Percentiles rank a stretch among this genome's conserved stretches.
phyloP scores from a whole-genome alignment of 2,113 vertebrate species.

The Callopanchax toddi region DNA sequence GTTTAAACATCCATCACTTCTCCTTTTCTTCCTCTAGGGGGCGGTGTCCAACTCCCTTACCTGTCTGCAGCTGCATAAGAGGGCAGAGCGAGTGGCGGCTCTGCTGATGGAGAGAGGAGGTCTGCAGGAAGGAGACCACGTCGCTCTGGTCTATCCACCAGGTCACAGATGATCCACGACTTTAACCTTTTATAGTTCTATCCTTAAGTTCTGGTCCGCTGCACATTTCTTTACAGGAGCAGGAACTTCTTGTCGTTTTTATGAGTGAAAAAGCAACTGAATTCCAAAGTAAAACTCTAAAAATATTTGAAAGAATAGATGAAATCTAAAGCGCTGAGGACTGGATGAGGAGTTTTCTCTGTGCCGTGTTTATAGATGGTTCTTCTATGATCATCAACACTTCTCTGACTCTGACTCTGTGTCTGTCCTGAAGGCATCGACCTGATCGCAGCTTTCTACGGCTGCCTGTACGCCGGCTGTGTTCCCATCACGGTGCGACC shows the following conservation, averaged over 20 bases:
- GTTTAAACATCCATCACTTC: not conserved
- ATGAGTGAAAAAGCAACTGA: too few species aligned
- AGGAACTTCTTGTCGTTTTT: not conserved
- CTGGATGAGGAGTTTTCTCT: not conserved
- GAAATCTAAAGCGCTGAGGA: not conserved
- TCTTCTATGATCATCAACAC: not conserved
- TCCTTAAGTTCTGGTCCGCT: not conserved
- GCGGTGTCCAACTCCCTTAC: slow-evolving; percentile 95
- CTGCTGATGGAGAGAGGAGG: slow-evolving; percentile 95
- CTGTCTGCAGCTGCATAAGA: slow-evolving; percentile 94
- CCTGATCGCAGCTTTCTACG: slow-evolving; percentile 95
- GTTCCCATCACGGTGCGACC: slow-evolving; percentile 97
- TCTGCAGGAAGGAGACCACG: slow-evolving; percentile 95
- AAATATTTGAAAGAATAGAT: not conserved
- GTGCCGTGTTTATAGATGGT: not conserved
- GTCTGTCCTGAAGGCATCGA: slow-evolving; percentile 86
- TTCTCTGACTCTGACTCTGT: not conserved
- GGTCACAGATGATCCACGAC: slow-evolving; percentile 58
- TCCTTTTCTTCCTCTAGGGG: slow-evolving; percentile 77
- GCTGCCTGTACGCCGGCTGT: slow-evolving; percentile 95
- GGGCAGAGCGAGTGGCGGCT: slow-evolving; percentile 94
- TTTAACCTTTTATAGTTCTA: not conserved
- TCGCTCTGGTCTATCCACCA: slow-evolving; percentile 96
- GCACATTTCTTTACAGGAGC: not conserved
- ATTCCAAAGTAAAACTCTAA: not conserved